These are phyloP conservation scores for Gallinago undulata DNA, from an alignment of 2,113 vertebrate genomes.

Conservation along the genomic window DNA sequence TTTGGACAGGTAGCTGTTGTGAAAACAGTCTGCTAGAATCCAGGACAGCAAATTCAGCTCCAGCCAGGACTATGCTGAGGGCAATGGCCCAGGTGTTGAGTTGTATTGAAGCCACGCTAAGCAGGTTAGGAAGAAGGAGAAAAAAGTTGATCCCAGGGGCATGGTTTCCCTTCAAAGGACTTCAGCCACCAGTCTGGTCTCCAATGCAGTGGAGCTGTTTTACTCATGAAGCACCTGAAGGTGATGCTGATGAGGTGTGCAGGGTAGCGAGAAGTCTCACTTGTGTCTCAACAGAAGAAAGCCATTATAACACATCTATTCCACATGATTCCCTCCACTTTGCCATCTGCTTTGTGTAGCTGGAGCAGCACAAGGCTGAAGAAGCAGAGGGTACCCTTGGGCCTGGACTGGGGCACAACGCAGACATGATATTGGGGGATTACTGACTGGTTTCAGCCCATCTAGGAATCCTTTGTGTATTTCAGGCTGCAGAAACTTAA, in stretches of 20 bases:
- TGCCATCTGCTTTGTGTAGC: background rate
- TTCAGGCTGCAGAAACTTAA: background rate
- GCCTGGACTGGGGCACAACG: background rate
- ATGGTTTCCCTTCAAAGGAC: background rate
- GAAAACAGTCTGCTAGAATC: background rate
- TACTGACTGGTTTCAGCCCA: background rate
- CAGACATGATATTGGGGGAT: background rate
- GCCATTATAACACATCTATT: background rate
- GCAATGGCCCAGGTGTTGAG: background rate
- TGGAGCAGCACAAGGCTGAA: background rate
- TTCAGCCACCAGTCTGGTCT: background rate
- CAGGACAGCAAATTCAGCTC: background rate
- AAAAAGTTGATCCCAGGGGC: background rate
- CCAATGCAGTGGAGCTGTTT: background rate
- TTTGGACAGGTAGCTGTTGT: background rate
- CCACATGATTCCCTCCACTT: background rate
- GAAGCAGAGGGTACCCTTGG: background rate
- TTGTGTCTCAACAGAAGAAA: background rate
- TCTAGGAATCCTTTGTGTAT: background rate
- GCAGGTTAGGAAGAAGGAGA: background rate
- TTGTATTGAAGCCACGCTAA: background rate
- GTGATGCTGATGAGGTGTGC: background rate
- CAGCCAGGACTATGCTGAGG: background rate
- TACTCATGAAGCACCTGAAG: background rate
- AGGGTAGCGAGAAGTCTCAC: background rate